Conservation (phyloP, 2,113 vertebrate genomes). For the Malurus melanocephalus region DNA sequence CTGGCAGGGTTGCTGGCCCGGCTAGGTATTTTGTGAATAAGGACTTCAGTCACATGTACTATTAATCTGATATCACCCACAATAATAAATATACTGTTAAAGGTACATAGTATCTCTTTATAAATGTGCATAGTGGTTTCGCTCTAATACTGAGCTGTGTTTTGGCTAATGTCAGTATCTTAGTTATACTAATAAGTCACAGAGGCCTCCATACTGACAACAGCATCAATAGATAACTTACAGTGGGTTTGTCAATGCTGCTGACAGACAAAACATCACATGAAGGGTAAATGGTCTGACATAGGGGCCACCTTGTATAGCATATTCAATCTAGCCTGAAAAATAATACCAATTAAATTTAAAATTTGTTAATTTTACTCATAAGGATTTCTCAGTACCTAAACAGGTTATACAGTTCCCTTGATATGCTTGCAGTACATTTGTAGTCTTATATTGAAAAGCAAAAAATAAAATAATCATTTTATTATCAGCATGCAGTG, state of each 20-base stretch:
- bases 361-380: not conserved
- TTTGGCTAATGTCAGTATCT: not conserved
- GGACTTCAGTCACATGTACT: not conserved
- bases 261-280: not conserved
- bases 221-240: conserved; percentile 3
- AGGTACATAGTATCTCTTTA: not conserved
- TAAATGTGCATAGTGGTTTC: not conserved
- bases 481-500: not conserved
- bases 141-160: not conserved
- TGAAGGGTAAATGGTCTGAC: not conserved
- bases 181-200: not conserved
- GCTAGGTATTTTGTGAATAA: not conserved
- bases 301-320: not conserved
- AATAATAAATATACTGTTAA: not conserved
- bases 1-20: not conserved
- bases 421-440: not conserved
- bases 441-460: not conserved
- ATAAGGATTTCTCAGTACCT: not conserved
- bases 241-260: not conserved
- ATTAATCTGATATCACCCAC: not conserved
- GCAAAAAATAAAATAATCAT: not conserved
- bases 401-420: not conserved
- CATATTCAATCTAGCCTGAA: not conserved
- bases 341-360: not conserved
- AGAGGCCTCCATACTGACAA: not conserved